Evolutionary conservation across 1,140 invertebrate genomes (phyloP), one percentile per base, ranked within the genome.

Genomic region (Megathymus violae): DNA sequence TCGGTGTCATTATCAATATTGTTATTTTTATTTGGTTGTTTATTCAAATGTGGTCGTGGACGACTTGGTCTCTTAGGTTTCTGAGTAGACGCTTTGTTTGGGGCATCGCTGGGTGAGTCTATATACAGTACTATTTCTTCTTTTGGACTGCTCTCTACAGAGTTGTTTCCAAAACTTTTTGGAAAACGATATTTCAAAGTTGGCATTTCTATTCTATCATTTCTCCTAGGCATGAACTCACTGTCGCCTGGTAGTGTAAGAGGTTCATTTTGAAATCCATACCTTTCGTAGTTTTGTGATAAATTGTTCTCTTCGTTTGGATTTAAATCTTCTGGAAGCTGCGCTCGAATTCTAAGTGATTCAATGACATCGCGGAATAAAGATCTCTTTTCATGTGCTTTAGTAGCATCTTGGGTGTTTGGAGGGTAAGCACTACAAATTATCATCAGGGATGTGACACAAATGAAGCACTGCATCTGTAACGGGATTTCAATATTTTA

Each of bases 401-500:
- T 68, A 0, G 64, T 41, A 38, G 66, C 38, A 61, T 80, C 71
- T 62, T 64, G 66, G 46, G 65, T 62, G 27, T 54, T 74, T 4
- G 74, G 61, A 34, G 81, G 86, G 22, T 74, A 78, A 1, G 79
- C 78, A 25, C 69, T 80, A 48, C 75, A 80, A 13, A 85, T 60
- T 43, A 89, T 82, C 48, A 89, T 76, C 54, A 89, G 75, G 52
- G 88, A 89, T 10, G 78, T 85, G 11, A 89, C 72, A 40, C 87
- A 89, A 19, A 89, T 79, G 67, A 82, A 89, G 47, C 87, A 89
- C 56, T 89, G 82, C 87, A 89, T 89, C 87, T 89, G 82, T 22
- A 78, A 80, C 38, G 25, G 16, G 34, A 64, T 11, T 10, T 25
- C 31, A 50, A n/a, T 46, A 44, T 17, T 22, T 22, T 22, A 22